Evolutionary conservation across 2,113 vertebrate species (phyloP), one percentile per base, ranked within the genome.

Genomic region (Corapipo altera): DNA sequence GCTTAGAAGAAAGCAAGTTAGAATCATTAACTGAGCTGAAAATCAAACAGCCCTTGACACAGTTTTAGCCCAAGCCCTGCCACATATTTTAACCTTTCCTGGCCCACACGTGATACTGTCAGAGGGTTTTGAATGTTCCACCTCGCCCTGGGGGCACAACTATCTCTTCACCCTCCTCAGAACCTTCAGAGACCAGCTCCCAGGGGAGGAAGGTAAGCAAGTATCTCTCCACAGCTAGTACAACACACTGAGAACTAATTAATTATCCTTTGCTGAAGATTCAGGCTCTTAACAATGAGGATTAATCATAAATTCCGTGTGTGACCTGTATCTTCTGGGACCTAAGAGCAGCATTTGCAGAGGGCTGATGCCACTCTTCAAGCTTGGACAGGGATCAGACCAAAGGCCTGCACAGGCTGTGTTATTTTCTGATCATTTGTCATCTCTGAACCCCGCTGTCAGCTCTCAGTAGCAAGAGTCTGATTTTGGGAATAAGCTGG

Each of bases 381-480:
- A 43, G 66, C 65, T 81, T 91, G 91, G 91, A 37, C 43, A 57
- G 75, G 52, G 78, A 52, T 95, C 93, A 94, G 94, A 35, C 24
- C 93, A 52, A 75, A 79, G 81, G 28, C 69, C 73, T 35, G 35
- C 89, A 67, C 80, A 91, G 94, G 5, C 90, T 79, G 65, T 78
- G 84, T 70, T 93, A 75, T 93, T 94, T 96, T 88, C 91, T 91
- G 81, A 74, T 71, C 83, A 28, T 96, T 91, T 94, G 83, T 93
- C 93, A 92, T 94, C 88, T 57, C 91, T 81, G 88, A 93, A 88
- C 76, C 93, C 93, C 0, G 83, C 96, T 95, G 92, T 88, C 89
- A 61, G 6, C 76, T 77, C 85, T 58, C 88, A 65, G 73, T 51
- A 59, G 83, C 48, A 41, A n/a, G 83, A 94, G 72, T 26, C 72